Base-by-base conservation (phyloP, 2,113 vertebrate genomes). In the Gymnarchus niloticus region DNA sequence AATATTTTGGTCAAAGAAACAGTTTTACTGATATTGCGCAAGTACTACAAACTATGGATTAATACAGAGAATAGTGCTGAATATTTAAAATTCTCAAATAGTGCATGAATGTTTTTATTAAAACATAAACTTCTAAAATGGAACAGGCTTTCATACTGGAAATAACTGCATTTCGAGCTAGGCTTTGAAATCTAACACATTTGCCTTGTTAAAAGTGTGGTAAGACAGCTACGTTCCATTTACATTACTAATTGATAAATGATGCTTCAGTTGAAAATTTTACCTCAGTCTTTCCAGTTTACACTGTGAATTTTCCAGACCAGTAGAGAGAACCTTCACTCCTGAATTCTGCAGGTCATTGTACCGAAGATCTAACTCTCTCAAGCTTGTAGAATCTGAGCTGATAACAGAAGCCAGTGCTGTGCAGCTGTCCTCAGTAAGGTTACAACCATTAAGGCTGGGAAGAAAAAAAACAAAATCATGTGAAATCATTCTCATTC, bases 321-420 rank as follows among this genome's bases (percentile, higher is more conserved):
- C 83, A 84, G 56, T 21, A 28, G 56, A 84, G 56, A 56, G 83
- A 14, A 46, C 21, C 23, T 41, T 84, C 56, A 56, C 82, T 83
- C 54, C 82, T 25, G 82, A 83, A 25, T 83, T 52, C 51, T 51
- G 48, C 52, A 56, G 52, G 81, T 56, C 37, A 59, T 61, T 84
- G 54, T 84, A 57, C 23, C 41, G n/a, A 12, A 84, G 57, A 23
- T 56, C 83, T 41, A 84, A 41, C 41, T 84, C 56, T 69, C 7
- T 84, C 41, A 84, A 57, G 41, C n/a, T 2, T 9, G 83, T 46
- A 33, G 57, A n/a, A 44, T 44, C 2, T 69, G 56, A 84, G 25
- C 56, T n/a, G 37, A 84, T 56, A 6, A 33, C 83, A 19, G 56
- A 61, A 6, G 56, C 56, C 57, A 84, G 44, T 3, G 14, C 41